Base-by-base conservation (phyloP, 2,888 invertebrate species). In the Cartodere bifasciata region DNA sequence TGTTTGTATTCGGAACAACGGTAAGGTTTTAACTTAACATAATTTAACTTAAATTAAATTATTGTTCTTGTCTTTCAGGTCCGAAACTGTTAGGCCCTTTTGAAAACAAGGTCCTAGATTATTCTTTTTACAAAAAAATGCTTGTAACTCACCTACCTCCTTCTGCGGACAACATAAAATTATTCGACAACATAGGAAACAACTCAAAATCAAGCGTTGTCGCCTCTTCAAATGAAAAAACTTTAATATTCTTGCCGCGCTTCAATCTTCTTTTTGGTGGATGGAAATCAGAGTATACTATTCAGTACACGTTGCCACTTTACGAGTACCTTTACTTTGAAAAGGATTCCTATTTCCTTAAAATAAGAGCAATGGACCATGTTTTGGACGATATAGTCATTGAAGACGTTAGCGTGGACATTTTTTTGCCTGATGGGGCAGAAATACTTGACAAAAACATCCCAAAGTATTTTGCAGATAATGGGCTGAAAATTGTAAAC, bases 81-180 rank as follows among this genome's bases (percentile, higher is more conserved):
- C 39, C 41, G 11, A 38, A 33, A 25, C 21, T 43, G 2, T 29
- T 30, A 16, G 44, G 42, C 16, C 38, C 42, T 10, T 44, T 36
- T 31, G 27, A 39, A 11, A 28, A 16, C 13, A 16, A 21, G 4
- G 31, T 21, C 24, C 24, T 29, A 5, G 22, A 24, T 9, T 21
- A 29, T 24, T 41, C 35, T 38, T 37, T 45, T 12, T 38, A 38
- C 33, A n/a, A n/a, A n/a, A n/a, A n/a, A n/a, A n/a, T n/a, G n/a
- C n/a, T n/a, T n/a, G n/a, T n/a, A n/a, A 47, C 46, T 2, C 36
- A 41, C 24, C 22, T 50, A 12, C 50, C 50, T 2, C 34, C 42
- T 11, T 36, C 44, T 9, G 46, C 46, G 4, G 35, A 41, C 25
- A 33, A 42, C 16, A 35, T 49, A 4, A 28, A 40, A 28, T 39